Evolutionary conservation across 2,888 invertebrate species (phyloP), one percentile per base, ranked within the genome.

Genomic region (Hypsopygia costalis): DNA sequence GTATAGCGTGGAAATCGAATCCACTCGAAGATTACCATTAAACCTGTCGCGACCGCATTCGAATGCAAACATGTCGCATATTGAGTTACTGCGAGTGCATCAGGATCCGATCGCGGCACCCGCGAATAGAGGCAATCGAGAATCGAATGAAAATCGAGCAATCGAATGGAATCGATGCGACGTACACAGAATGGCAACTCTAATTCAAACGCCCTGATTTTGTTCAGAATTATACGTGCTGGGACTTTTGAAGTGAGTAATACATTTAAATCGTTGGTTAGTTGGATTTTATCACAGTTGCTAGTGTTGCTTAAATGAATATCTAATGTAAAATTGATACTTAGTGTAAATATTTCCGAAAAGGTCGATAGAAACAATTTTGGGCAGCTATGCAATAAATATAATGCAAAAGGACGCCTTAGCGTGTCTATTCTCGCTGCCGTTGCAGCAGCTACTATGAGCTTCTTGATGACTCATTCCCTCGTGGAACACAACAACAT

Each of bases 71-170:
- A 69, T 60, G 64, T 66, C 49, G 58, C 59, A 55, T 67, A 74
- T 72, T 60, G 70, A 68, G 69, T 78, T 69, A 67, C 65, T 49
- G 39, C 27, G 51, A 48, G 34, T 38, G 55, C 60, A 56, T 56
- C 55, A 58, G 49, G 47, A 55, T 52, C 47, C 3, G 16, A 16
- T 16, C 16, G 16, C 16, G 25, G 51, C 47, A 50, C 53, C 54
- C 56, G 59, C 60, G 56, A 51, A 55, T 52, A 47, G 51, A 48
- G 55, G 58, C 64, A 69, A 69, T 66, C 65, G 65, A 66, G 61
- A 62, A 59, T 62, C 67, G 66, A 70, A 72, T 68, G 51, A 65
- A 66, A 69, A 73, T 74, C 69, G 72, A 72, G 63, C 67, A 67
- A 69, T 68, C 58, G 58, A 51, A 58, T 62, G 58, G 56, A 62